phyloP scores from a whole-genome alignment of 2,113 vertebrate genomes.

The Climacteris rufus region DNA sequence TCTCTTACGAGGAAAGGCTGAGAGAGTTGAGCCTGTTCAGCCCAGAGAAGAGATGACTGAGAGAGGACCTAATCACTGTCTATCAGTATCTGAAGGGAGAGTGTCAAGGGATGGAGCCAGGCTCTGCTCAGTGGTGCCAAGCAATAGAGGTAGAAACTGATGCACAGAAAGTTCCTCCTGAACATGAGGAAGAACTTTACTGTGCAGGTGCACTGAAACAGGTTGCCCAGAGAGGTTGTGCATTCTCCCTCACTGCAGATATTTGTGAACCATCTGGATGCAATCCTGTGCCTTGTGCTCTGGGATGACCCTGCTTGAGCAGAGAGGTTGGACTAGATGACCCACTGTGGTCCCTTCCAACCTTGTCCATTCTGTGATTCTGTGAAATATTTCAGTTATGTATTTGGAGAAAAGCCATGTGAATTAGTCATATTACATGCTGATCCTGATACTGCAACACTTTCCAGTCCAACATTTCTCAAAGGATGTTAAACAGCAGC shows the following conservation, averaged over 20 bases:
- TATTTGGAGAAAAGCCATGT: background rate
- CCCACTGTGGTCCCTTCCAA: background rate
- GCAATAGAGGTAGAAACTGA: background rate
- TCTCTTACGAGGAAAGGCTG: background rate
- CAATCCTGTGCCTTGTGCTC: background rate
- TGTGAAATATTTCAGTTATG: background rate
- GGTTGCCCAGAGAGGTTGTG: rapidly evolving
- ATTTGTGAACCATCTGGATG: background rate
- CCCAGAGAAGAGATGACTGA: background rate
- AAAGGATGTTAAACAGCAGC: conserved; percentile 15
- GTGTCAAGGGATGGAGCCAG: background rate
- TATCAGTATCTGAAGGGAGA: background rate
- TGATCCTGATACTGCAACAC: background rate
- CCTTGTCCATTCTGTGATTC: background rate
- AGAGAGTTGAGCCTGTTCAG: background rate
- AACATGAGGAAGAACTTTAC: background rate
- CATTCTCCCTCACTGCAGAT: background rate
- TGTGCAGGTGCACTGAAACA: background rate
- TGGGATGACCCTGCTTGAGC: background rate
- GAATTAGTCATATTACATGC: background rate
- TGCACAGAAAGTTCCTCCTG: background rate
- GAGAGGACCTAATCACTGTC: background rate
- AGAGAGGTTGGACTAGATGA: background rate
- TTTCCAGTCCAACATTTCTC: background rate
- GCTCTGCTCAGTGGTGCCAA: rapidly evolving